Evolutionary conservation across 1,140 invertebrate species (phyloP).

Genomic region (Halictus rubicundus): DNA sequence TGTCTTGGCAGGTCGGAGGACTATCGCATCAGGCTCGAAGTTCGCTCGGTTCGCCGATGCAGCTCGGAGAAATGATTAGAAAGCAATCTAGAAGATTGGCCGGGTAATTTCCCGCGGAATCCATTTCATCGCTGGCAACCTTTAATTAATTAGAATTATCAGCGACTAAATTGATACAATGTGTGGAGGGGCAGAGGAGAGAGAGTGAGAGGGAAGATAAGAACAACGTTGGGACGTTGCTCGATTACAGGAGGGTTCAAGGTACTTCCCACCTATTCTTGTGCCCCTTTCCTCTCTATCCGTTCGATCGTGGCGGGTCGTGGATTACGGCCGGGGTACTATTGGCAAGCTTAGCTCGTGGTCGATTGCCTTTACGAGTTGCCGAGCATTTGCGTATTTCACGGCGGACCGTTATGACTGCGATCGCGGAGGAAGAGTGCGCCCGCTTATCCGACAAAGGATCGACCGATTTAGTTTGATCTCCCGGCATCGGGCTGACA

Average conservation of each 20-base stretch:
- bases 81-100: conserved; percentile 35
- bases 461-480: conserved; percentile 44
- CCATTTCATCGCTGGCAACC: conserved; percentile 36
- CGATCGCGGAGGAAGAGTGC: conserved; percentile 41
- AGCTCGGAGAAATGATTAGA: conserved; percentile 18
- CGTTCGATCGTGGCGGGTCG: conserved; percentile 46
- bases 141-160: conserved; percentile 47
- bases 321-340: conserved; percentile 65
- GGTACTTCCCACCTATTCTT: conserved; percentile 47
- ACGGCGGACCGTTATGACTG: conserved; percentile 67
- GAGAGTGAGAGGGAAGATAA: conserved; percentile 14
- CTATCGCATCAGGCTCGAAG: neutral
- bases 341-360: conserved; percentile 72
- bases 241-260: conserved; percentile 37
- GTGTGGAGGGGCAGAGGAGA: conserved; percentile 30
- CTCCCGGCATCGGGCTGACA: conserved; percentile 23
- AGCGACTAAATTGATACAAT: conserved; percentile 7
- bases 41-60: neutral
- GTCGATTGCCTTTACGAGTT: conserved; percentile 73
- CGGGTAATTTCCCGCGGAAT: conserved; percentile 32
- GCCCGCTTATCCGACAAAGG: conserved; percentile 48
- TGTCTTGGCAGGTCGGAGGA: neutral
- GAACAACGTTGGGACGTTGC: conserved; percentile 34
- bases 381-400: conserved; percentile 73
- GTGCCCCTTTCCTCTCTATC: neutral